phyloP scores from a whole-genome alignment of 2,888 invertebrate genomes.

The Orthonevra nobilis region DNA sequence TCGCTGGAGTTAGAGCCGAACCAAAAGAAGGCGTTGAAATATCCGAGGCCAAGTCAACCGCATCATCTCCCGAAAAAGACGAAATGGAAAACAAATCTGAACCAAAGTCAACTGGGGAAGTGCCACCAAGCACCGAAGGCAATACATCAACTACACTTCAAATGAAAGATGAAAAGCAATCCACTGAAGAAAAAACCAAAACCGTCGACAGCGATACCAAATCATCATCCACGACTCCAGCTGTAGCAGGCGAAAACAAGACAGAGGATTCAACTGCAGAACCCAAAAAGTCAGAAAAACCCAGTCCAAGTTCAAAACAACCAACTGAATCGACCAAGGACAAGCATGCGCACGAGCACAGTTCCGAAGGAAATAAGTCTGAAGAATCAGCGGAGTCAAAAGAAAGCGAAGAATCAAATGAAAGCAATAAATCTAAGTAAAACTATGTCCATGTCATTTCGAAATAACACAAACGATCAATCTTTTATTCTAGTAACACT shows the following conservation, averaged over 20 bases:
- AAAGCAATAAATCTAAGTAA: conserved; percentile 71
- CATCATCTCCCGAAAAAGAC: conserved; percentile 38
- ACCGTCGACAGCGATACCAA: no score
- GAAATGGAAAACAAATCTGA: conserved; percentile 29
- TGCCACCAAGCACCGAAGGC: conserved; percentile 40
- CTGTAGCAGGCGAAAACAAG: conserved; percentile 74
- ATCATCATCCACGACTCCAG: conserved; percentile 72
- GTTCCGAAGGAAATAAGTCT: conserved; percentile 48
- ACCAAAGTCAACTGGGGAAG: conserved; percentile 15
- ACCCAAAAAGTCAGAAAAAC: conserved; percentile 71
- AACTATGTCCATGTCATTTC: conserved; percentile 48
- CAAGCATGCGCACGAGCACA: conserved; percentile 47
- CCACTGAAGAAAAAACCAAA: conserved; percentile 70
- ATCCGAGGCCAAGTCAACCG: conserved; percentile 43
- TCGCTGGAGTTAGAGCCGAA: conserved; percentile 60
- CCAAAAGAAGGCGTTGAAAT: conserved; percentile 55
- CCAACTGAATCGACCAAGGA: conserved; percentile 73
- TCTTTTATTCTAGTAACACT: conserved; percentile 40
- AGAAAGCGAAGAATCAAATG: conserved; percentile 76
- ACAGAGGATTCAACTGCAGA: conserved; percentile 74
- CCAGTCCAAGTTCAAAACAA: conserved; percentile 73
- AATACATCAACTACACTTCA: conserved; percentile 51
- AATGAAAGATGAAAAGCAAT: conserved; percentile 72
- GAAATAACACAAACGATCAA: conserved; percentile 51
- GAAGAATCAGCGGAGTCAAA: conserved; percentile 75